Conservation (phyloP, 2,797 vertebrate species). For the Sebastes kiyomatsui region DNA sequence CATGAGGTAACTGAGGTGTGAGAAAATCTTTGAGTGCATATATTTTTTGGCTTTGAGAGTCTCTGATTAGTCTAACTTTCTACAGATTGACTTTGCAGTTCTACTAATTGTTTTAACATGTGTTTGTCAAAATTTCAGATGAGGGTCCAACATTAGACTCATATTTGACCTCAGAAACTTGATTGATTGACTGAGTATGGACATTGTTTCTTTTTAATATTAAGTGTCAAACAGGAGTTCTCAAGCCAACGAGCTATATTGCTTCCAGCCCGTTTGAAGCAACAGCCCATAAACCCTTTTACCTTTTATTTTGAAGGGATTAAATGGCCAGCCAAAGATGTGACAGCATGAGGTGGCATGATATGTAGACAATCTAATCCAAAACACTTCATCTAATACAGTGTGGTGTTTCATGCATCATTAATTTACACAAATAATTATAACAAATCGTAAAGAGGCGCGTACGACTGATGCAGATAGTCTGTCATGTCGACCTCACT, state of each 20-base stretch:
- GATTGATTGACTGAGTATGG: not conserved
- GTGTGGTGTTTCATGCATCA: not conserved
- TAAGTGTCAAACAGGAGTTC: not conserved
- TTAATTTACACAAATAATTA: conserved; percentile 14
- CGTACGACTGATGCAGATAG: conserved; percentile 15
- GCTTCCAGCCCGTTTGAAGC: not conserved
- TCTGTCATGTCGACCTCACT: not conserved
- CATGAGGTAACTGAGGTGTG: not conserved
- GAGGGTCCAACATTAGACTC: not conserved
- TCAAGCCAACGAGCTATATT: not conserved
- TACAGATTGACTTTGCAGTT: not conserved
- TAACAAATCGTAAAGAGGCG: not conserved
- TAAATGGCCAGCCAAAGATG: not conserved
- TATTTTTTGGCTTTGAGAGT: not conserved
- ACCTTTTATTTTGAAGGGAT: not conserved
- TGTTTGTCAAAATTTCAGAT: not conserved
- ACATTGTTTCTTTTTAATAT: not conserved
- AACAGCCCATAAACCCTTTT: not conserved
- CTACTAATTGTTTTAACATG: not conserved
- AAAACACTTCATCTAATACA: not conserved
- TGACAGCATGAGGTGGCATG: not conserved
- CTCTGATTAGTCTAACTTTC: not conserved
- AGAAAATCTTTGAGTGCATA: not conserved
- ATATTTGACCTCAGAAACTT: not conserved
- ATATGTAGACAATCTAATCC: conserved; percentile 1